phyloP scores from a whole-genome alignment of 2,113 vertebrate species.

The Cephalopholis sonnerati region DNA sequence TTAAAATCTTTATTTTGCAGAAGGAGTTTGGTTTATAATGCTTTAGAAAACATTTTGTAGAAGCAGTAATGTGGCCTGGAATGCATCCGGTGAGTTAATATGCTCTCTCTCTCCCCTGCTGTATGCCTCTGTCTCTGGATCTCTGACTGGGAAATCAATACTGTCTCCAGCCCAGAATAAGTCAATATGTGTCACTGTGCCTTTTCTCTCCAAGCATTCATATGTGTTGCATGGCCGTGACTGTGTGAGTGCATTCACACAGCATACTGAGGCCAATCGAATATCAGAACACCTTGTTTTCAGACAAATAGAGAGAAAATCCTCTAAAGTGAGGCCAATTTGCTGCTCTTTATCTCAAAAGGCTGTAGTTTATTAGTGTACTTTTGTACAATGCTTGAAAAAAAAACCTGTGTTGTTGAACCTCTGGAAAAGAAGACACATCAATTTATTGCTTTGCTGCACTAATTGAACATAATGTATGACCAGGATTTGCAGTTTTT shows the following conservation, averaged over 20 bases:
- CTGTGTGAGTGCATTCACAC: constrained; percentile 35
- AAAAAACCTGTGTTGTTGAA: background rate
- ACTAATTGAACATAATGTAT: constrained; percentile 26
- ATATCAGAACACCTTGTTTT: constrained; percentile 22
- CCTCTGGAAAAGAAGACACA: background rate
- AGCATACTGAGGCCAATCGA: constrained; percentile 22
- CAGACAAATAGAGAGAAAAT: constrained; percentile 7
- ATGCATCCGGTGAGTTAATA: constrained; percentile 52
- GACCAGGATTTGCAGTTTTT: constrained; percentile 6
- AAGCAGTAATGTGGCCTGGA: constrained; percentile 30
- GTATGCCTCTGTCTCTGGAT: constrained; percentile 56
- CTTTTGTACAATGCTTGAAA: background rate
- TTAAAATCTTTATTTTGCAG: constrained; percentile 17
- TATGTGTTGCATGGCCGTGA: constrained; percentile 50
- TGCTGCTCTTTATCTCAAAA: constrained; percentile 20
- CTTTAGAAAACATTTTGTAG: constrained; percentile 22
- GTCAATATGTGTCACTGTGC: constrained; percentile 79
- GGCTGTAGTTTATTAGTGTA: background rate
- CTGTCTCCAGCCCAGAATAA: constrained; percentile 66
- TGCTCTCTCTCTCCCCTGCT: constrained; percentile 36
- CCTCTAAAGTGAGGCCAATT: background rate
- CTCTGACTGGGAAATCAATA: constrained; percentile 77
- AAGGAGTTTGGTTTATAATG: background rate
- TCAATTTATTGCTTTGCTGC: constrained; percentile 5
- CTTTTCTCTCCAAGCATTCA: constrained; percentile 66